Evolutionary conservation across 1,140 invertebrate species (phyloP).

Genomic region (Panulirus ornatus): DNA sequence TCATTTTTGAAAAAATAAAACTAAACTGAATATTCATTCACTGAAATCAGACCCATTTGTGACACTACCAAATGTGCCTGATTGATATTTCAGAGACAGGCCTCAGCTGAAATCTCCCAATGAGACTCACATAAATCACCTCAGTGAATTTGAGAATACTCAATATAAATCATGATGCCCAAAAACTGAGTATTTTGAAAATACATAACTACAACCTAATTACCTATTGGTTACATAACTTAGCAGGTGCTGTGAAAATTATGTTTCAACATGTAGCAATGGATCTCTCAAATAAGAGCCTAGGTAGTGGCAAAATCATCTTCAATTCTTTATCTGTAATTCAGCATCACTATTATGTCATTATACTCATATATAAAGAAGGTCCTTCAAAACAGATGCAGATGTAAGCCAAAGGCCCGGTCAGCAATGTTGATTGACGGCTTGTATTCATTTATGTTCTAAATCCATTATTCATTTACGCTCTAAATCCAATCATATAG

Average conservation of each 20-base stretch:
- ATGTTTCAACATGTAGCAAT: background rate
- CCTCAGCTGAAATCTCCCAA: too few relatives aligned
- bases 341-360: background rate
- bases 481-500: too few relatives aligned
- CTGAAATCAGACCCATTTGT: constrained; percentile 6
- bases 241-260: background rate
- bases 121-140: background rate
- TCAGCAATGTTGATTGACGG: too few relatives aligned
- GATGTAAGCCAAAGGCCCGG: too few relatives aligned
- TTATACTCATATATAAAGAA: background rate
- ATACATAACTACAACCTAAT: background rate
- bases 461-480: too few relatives aligned
- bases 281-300: background rate
- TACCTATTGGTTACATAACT: background rate
- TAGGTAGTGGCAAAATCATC: background rate
- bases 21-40: constrained; percentile 28
- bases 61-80: background rate
- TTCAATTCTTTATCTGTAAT: background rate
- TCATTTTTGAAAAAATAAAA: constrained; percentile 15
- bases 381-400: background rate
- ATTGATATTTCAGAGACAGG: background rate
- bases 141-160: background rate
- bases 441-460: too few relatives aligned
- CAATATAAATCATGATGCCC: too few relatives aligned
- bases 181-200: too few relatives aligned